phyloP scores from a whole-genome alignment of 2,797 vertebrate genomes.

The Sphenodon punctatus region DNA sequence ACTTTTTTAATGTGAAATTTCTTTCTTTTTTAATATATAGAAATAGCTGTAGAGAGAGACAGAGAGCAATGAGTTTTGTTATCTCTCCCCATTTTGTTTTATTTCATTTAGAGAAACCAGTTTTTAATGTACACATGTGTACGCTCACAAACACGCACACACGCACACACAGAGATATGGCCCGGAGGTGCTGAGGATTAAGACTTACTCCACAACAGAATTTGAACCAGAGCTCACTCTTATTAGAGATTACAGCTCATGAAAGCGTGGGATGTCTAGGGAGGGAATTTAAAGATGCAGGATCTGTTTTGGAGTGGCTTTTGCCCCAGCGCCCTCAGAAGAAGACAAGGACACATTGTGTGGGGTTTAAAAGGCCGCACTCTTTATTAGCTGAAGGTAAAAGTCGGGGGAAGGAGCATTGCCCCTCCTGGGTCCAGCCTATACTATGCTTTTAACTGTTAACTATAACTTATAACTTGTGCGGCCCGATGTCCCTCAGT shows the following conservation, averaged over 20 bases:
- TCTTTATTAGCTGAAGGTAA: too few species aligned
- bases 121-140: neutral
- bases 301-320: neutral
- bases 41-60: neutral
- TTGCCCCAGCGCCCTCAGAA: too few species aligned
- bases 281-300: constrained; percentile 8
- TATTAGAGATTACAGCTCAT: neutral
- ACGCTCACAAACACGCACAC: too few species aligned
- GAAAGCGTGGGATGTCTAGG: constrained; percentile 16
- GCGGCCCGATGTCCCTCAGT: too few species aligned
- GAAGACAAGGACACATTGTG: too few species aligned
- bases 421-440: too few species aligned
- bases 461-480: too few species aligned
- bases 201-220: neutral
- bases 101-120: constrained; percentile 26
- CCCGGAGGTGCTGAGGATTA: constrained; percentile 32
- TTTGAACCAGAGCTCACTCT: constrained; percentile 27
- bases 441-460: too few species aligned
- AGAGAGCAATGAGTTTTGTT: constrained; percentile 32
- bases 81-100: constrained; percentile 6
- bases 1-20: constrained; percentile 43
- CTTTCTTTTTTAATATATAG: constrained; percentile 2
- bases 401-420: too few species aligned
- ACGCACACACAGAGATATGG: too few species aligned
- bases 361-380: too few species aligned